Percentiles rank a stretch among this genome's conserved stretches.
phyloP scores from a whole-genome alignment of 2,888 invertebrate genomes.

The Trissolcus brochymenae region DNA sequence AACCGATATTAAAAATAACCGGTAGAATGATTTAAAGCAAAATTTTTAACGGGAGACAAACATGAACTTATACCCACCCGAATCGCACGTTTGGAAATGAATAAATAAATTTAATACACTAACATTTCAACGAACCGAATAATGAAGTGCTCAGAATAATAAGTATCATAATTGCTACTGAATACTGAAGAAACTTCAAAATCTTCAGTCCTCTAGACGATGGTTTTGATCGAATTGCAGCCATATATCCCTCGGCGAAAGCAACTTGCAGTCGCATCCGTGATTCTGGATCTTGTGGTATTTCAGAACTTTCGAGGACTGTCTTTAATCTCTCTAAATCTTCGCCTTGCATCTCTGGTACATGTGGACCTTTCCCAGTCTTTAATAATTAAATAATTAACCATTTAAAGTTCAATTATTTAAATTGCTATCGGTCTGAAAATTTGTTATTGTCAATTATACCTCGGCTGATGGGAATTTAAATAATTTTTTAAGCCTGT shows the following conservation, averaged over 20 bases:
- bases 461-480: slow-evolving; percentile 49
- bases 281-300: slow-evolving; percentile 77
- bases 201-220: slow-evolving; percentile 76
- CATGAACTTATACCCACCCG: slow-evolving; percentile 1
- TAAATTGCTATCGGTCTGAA: background rate
- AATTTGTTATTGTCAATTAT: background rate
- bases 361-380: slow-evolving; percentile 60
- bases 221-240: slow-evolving; percentile 79
- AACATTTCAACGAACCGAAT: slow-evolving; percentile 75
- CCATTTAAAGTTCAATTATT: background rate
- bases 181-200: slow-evolving; percentile 85
- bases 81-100: slow-evolving; percentile 11
- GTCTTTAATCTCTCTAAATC: slow-evolving; percentile 78
- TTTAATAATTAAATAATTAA: slow-evolving; percentile 18
- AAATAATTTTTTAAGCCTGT: slow-evolving; percentile 66
- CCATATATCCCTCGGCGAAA: slow-evolving; percentile 93
- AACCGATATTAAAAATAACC: too few relatives aligned
- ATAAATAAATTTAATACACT: slow-evolving; percentile 59
- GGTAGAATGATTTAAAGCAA: too few relatives aligned
- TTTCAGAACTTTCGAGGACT: slow-evolving; percentile 78
- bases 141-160: slow-evolving; percentile 84
- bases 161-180: slow-evolving; percentile 79
- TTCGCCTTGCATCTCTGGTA: slow-evolving; percentile 22
- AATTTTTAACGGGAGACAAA: too few relatives aligned
- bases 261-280: slow-evolving; percentile 89